Base-by-base conservation (phyloP, 1,140 invertebrate species). In the Holotrichia oblita region DNA sequence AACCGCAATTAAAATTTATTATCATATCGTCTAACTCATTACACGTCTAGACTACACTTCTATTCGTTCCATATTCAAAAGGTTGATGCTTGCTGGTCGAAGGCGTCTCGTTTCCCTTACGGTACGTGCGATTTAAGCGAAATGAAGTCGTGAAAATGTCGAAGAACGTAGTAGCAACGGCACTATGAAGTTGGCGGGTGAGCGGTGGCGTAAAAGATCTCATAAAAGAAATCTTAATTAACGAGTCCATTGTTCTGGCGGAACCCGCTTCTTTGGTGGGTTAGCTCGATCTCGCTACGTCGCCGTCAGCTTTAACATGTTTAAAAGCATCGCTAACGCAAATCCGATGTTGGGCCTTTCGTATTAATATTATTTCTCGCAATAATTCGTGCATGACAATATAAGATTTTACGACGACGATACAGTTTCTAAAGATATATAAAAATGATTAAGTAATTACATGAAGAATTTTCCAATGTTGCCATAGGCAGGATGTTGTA, bases 221-320 rank as follows among this genome's bases (percentile, higher is more conserved):
- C 40, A 78, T 72, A 73, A 78, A 73, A 78, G 77, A 78, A 78
- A 78, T 78, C 77, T 78, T 78, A 78, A 78, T 78, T 78, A 78
- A 78, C 77, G 77, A 73, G 61, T 73, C 77, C 69, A 78, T 78
- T 78, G 77, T 78, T 78, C 77, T 73, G 40, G 64, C 61, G 42
- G 41, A 76, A 76, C 74, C 74, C 74, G 48, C 17, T 76, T 76
- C 48, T 55, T 76, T 76, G 41, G 74, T 9, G 48, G 22, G 22
- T 69, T 69, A n/a, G 22, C 22, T 6, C 61, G 20, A 24, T 69
- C 61, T 69, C 61, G 61, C 61, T 34, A 22, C 61, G 61, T 69
- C 61, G 24, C 27, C 61, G 61, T 14, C 61, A 69, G 61, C 61
- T 12, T 69, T 69, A 22, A 69, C 22, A 69, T 69, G 22, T 69